Base-by-base conservation (phyloP, 2,888 invertebrate genomes). In the Caradrina clavipalpis region DNA sequence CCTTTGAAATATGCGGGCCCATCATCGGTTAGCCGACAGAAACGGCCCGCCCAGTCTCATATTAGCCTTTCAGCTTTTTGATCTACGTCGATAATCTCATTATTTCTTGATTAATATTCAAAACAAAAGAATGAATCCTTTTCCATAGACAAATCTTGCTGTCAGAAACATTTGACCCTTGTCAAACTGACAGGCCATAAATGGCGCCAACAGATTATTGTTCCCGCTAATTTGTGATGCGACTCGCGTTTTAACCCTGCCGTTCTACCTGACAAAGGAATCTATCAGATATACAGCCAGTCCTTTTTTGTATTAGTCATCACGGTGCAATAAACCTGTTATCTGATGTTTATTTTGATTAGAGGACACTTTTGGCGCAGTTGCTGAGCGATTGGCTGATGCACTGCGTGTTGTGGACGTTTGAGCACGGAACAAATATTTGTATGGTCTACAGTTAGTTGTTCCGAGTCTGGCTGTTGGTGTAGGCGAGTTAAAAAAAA, bases 201-300 rank as follows among this genome's bases (percentile, higher is more conserved):
- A 71, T 55, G 73, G 82, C 71, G 67, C 71, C 69, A 63, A 74
- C 54, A 68, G 70, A 65, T 80, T 69, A 73, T 73, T 73, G 57
- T 69, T 56, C 55, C 57, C 49, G 50, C 76, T 70, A 72, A 69
- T 82, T 82, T 78, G 17, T 62, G 49, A 82, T 73, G 80, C 83
- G 26, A 47, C 45, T 63, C 73, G 55, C 65, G 57, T 66, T 63
- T 69, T 56, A 61, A 60, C 51, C 66, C 67, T 64, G 57, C 65
- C 59, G 39, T 77, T 69, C 59, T 73, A 60, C 67, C 67, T 71
- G 61, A 71, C 78, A 69, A 73, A 73, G 71, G 69, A 67, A 74
- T 69, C 78, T 70, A 67, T 47, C 61, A 66, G 60, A 1, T 42
- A 63, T 53, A 67, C 53, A 57, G 42, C 49, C 53, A 56, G 59